phyloP scores from a whole-genome alignment of 2,797 vertebrate genomes.

The Spinibarbus caldwelli region DNA sequence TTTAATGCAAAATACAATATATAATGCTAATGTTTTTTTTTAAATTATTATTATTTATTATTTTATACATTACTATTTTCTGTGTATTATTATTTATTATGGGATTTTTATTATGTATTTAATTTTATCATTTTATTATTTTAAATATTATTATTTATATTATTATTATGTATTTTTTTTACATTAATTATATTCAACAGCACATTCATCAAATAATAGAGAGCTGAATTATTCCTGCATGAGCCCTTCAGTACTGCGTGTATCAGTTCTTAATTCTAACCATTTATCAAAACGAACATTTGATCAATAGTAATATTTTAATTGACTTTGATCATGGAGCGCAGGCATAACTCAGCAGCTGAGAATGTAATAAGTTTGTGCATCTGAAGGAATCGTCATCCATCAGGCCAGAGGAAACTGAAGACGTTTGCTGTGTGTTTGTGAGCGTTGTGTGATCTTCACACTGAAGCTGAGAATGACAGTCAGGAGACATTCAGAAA shows the following conservation, averaged over 20 bases:
- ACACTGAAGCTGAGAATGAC: too few relatives aligned
- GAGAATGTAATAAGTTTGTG: not conserved
- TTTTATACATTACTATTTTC: too few relatives aligned
- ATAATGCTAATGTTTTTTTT: too few relatives aligned
- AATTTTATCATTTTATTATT: too few relatives aligned
- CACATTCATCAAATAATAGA: not conserved
- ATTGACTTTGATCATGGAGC: not conserved
- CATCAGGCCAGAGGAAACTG: too few relatives aligned
- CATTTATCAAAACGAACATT: not conserved
- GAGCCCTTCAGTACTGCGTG: not conserved
- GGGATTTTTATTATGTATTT: too few relatives aligned
- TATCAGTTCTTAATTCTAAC: not conserved
- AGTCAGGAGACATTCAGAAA: constrained; percentile 65
- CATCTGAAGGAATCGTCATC: not conserved
- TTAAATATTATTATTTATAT: too few relatives aligned
- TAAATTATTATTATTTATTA: too few relatives aligned
- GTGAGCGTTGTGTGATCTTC: not conserved
- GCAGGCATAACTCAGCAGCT: not conserved
- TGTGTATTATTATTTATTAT: too few relatives aligned
- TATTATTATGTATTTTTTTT: too few relatives aligned
- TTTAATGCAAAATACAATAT: too few relatives aligned
- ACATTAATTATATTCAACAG: not conserved
- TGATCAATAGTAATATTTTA: constrained; percentile 1
- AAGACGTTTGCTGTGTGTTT: not conserved
- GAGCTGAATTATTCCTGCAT: not conserved